phyloP scores from a whole-genome alignment of 1,140 invertebrate genomes.

The Drosophila guanche region DNA sequence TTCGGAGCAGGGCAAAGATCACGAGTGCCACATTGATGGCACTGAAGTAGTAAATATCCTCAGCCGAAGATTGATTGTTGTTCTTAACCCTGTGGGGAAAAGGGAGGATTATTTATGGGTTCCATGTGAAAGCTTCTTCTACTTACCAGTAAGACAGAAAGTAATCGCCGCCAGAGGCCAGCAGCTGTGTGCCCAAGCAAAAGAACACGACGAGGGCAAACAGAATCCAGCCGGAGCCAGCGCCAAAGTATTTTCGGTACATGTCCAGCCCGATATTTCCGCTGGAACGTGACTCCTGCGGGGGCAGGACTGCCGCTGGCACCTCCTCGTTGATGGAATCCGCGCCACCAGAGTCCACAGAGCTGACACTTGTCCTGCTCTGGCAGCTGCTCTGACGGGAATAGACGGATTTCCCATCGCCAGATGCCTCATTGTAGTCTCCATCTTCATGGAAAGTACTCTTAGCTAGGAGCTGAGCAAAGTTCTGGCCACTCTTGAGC shows the following conservation, averaged over 20 bases:
- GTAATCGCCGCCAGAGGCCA: constrained; percentile 45
- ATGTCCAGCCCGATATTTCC: constrained; percentile 36
- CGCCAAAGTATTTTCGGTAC: constrained; percentile 45
- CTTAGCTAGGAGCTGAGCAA: constrained; percentile 83
- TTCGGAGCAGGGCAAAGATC: constrained; percentile 54
- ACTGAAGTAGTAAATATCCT: constrained; percentile 63
- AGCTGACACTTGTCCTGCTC: constrained; percentile 34
- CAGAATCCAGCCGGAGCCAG: constrained; percentile 42
- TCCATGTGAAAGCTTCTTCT: background rate
- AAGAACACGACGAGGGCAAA: constrained; percentile 32
- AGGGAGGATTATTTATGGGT: background rate
- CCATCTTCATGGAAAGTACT: constrained; percentile 10
- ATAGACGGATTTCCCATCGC: constrained; percentile 2
- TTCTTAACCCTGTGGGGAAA: constrained; percentile 49
- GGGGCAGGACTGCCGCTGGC: background rate
- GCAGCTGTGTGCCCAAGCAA: constrained; percentile 47
- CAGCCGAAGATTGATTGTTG: constrained; percentile 27
- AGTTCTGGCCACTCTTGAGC: constrained; percentile 86
- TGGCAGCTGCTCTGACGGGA: constrained; percentile 36
- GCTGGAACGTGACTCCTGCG: constrained; percentile 19
- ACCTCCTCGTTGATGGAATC: constrained; percentile 26
- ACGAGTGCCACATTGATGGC: constrained; percentile 63
- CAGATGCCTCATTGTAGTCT: background rate
- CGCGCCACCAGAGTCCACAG: constrained; percentile 18
- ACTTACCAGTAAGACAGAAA: constrained; percentile 56